Conservation (phyloP, 1,140 invertebrate species). For the Bombus cullumanus region DNA sequence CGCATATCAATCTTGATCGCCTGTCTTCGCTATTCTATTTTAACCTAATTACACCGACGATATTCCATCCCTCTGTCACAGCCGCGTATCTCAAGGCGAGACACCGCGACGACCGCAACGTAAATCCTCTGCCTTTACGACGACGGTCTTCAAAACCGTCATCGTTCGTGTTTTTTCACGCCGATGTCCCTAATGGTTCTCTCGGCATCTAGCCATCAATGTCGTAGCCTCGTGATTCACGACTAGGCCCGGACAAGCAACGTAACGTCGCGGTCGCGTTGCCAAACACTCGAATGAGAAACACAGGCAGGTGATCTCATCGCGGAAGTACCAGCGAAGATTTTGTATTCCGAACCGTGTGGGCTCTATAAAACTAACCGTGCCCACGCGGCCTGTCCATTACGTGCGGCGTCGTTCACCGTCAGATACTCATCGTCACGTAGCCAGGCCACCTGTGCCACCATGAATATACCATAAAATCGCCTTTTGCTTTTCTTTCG, state of each 20-base stretch:
- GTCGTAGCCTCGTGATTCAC: constrained; percentile 3
- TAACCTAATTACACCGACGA: not conserved
- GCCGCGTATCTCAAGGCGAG: not conserved
- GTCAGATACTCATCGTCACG: constrained; percentile 63
- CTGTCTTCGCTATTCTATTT: not conserved
- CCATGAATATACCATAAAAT: constrained; percentile 59
- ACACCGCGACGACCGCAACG: not conserved
- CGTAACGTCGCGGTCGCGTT: not conserved
- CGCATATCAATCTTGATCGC: not conserved
- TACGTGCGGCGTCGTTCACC: constrained; percentile 12
- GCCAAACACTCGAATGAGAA: constrained; percentile 17
- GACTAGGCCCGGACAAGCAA: not conserved
- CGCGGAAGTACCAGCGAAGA: constrained; percentile 48
- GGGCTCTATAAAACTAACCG: constrained; percentile 58
- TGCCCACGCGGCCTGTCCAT: constrained; percentile 51
- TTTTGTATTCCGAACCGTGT: constrained; percentile 55
- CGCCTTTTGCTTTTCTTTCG: constrained; percentile 24
- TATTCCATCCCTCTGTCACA: not conserved
- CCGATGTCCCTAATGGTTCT: not conserved
- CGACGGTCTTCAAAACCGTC: not conserved
- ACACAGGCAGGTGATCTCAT: constrained; percentile 38
- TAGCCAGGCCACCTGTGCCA: constrained; percentile 56
- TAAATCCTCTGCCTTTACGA: not conserved
- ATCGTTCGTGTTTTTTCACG: not conserved
- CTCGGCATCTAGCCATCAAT: not conserved